Conservation (phyloP, 2,797 vertebrate species). For the Hirundo rustica region DNA sequence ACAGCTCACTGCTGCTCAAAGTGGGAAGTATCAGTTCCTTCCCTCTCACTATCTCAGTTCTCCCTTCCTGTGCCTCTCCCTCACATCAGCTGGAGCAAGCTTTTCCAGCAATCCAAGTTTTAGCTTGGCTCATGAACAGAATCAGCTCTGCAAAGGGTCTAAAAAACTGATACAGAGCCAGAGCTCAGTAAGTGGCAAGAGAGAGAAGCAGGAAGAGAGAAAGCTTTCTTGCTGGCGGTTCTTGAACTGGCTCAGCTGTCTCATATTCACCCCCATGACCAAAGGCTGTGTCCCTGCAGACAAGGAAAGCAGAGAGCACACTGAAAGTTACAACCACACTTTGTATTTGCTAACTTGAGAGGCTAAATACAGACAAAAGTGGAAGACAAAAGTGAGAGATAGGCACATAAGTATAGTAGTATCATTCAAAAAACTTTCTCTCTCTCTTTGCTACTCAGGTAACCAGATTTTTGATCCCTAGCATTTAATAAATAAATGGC, state of each 20-base stretch:
- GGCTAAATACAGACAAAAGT: neutral
- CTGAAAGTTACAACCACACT: neutral
- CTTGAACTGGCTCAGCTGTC: neutral
- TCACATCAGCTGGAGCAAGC: neutral
- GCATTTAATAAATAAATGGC: neutral
- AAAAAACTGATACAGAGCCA: neutral
- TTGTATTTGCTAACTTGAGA: neutral
- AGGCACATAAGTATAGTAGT: neutral
- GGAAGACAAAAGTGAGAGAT: neutral
- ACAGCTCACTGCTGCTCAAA: neutral
- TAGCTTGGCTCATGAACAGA: neutral
- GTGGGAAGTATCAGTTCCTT: neutral
- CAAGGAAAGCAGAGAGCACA: neutral
- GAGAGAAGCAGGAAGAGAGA: neutral
- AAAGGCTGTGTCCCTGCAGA: neutral
- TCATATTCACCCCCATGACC: neutral
- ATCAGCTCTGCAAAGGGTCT: neutral
- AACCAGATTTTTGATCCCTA: rapidly evolving
- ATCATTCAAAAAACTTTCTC: neutral
- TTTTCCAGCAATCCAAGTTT: neutral
- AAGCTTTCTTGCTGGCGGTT: neutral
- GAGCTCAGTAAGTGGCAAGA: neutral
- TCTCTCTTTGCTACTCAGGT: neutral
- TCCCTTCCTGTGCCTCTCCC: neutral
- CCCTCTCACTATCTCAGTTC: neutral